Conservation (phyloP, 1,140 invertebrate species). For the Bombus waltoni region DNA sequence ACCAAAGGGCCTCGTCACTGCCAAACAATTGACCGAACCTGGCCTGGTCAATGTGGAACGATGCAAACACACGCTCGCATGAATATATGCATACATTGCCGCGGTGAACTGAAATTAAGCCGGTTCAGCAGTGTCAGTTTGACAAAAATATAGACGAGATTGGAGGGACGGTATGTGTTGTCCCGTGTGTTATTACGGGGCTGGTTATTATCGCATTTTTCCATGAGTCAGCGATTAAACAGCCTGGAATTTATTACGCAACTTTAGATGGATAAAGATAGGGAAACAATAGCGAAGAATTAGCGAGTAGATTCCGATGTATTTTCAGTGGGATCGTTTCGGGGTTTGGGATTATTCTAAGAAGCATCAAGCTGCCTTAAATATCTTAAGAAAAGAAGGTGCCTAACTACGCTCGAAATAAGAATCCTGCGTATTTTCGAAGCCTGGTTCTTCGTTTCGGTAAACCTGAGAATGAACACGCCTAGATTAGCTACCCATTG, state of each 20-base stretch:
- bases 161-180: neutral
- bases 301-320: neutral
- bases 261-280: neutral
- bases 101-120: constrained; percentile 56
- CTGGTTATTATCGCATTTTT: constrained; percentile 32
- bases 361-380: too few species aligned
- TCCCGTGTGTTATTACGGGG: neutral
- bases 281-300: neutral
- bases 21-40: constrained; percentile 33
- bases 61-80: neutral
- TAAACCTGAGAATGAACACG: neutral
- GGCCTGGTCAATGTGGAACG: neutral
- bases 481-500: neutral
- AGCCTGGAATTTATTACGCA: constrained; percentile 5
- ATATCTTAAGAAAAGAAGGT: too few species aligned
- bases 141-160: neutral
- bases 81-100: constrained; percentile 20
- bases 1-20: neutral
- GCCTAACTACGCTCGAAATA: too few species aligned
- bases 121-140: constrained; percentile 9
- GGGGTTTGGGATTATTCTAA: too few species aligned
- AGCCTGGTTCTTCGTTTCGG: too few species aligned
- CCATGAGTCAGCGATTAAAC: constrained; percentile 12
- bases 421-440: too few species aligned
- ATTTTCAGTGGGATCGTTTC: too few species aligned